Base-by-base conservation (phyloP, 2,888 invertebrate species). In the Platerodrilus igneus region DNA sequence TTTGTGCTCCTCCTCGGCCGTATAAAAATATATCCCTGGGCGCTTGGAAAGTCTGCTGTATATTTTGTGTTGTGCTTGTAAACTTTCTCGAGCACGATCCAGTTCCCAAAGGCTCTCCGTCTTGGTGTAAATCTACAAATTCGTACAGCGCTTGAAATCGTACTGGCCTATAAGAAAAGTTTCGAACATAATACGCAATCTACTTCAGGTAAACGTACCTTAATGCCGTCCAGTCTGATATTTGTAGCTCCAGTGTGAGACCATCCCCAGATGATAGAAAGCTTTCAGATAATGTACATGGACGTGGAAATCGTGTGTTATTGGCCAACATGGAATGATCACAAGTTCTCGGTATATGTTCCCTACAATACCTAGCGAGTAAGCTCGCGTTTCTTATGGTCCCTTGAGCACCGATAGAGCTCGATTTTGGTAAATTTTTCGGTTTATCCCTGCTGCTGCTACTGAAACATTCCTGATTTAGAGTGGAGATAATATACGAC, bases 121-220 rank as follows among this genome's bases (percentile, higher is more conserved):
- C 90, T 68, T 89, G 83, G 56, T 88, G 85, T 5, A 89, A 72
- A 63, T 90, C 89, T 23, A 91, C 89, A 60, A 91, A 91, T 66
- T 91, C 91, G 68, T 90, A 91, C 15, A 87, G 76, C 0, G 89
- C 82, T 62, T 86, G 84, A 64, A 90, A 91, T 55, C 83, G 81
- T 28, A 91, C 79, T 0, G 89, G 87, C 56, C 90, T 89, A 62
- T n/a, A 63, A 60, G 16, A 10, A 26, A 13, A 26, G 4, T 8
- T 3, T 10, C 11, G 16, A 8, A 23, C 20, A 38, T 20, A 18
- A 14, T 11, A 26, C 19, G n/a, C 15, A 27, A 33, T 16, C 10
- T 32, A 16, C 20, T 3, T 22, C 7, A n/a, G 17, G 22, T 31
- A 29, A 30, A 63, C 75, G 75, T 68, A 83, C 88, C 86, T 85